Conservation (phyloP, 2,888 invertebrate species). For the Pimpla rufipes region DNA sequence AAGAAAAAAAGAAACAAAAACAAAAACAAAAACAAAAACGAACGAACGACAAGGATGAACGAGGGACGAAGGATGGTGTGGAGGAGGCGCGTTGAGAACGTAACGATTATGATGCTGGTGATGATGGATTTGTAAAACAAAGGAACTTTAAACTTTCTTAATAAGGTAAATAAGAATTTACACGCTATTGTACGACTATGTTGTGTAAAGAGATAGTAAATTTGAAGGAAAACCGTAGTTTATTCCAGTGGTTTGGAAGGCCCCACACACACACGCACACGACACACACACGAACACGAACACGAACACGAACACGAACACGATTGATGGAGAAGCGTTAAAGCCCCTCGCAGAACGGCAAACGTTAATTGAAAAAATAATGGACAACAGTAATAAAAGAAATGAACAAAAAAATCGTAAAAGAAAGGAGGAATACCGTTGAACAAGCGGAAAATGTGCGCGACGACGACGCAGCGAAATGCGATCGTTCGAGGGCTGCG, state of each 20-base stretch:
- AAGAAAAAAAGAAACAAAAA: conserved; percentile 68
- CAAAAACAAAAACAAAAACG: conserved; percentile 66
- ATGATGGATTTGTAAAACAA: conserved; percentile 72
- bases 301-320: too few relatives aligned
- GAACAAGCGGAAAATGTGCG: conserved; percentile 35
- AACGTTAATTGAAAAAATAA: conserved; percentile 54
- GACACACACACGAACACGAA: too few relatives aligned
- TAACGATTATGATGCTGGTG: conserved; percentile 52
- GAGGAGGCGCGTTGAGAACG: conserved; percentile 53
- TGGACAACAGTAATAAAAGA: conserved; percentile 31
- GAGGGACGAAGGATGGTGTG: conserved; percentile 36
- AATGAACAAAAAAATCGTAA: conserved; percentile 7
- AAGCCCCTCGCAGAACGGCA: conserved; percentile 48
- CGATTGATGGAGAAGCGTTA: conserved; percentile 64
- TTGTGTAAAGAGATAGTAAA: conserved; percentile 80
- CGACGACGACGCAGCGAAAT: conserved; percentile 31
- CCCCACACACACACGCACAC: conserved; percentile 67
- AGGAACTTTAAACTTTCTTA: conserved; percentile 78
- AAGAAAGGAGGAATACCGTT: conserved; percentile 31
- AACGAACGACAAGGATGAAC: conserved; percentile 61
- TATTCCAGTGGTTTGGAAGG: conserved; percentile 80
- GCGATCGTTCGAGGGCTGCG: conserved; percentile 12
- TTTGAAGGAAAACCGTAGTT: conserved; percentile 79
- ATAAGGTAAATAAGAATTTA: conserved; percentile 80
- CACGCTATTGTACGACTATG: conserved; percentile 79